A percentile compares a stretch with the other conserved stretches of the same genome.
These are phyloP conservation scores for Diogma glabrata DNA, from an alignment of 2,888 invertebrate genomes.

Conservation along the genomic window DNA sequence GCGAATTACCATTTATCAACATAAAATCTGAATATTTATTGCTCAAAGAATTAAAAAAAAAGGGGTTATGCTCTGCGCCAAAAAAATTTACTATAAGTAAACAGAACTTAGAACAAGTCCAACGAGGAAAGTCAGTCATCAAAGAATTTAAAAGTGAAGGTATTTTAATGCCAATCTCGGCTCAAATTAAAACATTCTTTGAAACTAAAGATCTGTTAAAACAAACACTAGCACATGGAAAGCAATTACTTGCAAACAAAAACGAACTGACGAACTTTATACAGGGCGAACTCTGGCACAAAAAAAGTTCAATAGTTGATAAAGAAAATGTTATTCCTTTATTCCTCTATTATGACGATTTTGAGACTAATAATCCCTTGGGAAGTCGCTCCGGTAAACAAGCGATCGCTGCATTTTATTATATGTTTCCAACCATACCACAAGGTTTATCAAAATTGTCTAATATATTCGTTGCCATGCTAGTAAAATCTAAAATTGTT, in stretches of 20 bases:
- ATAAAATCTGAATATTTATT: too few relatives aligned
- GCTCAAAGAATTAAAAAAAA: too few relatives aligned
- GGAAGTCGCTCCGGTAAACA: neutral
- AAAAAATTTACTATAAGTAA: neutral
- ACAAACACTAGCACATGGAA: neutral
- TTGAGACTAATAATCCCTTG: neutral
- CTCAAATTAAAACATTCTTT: neutral
- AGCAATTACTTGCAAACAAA: neutral
- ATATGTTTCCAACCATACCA: neutral
- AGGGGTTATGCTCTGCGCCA: neutral
- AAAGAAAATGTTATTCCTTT: neutral
- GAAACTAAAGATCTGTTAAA: neutral
- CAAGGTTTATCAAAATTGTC: neutral
- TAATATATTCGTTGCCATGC: neutral
- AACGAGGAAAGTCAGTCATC: neutral
- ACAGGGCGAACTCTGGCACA: neutral
- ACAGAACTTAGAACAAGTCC: neutral
- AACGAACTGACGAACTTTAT: neutral
- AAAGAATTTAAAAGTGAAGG: neutral
- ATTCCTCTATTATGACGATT: neutral
- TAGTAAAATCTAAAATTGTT: neutral
- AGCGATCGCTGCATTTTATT: neutral
- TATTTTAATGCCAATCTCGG: neutral
- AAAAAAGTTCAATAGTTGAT: neutral
- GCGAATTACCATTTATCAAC: neutral